These are phyloP conservation scores for Lasioglossum leucozonium DNA, from an alignment of 2,888 invertebrate genomes.

Conservation along the genomic window DNA sequence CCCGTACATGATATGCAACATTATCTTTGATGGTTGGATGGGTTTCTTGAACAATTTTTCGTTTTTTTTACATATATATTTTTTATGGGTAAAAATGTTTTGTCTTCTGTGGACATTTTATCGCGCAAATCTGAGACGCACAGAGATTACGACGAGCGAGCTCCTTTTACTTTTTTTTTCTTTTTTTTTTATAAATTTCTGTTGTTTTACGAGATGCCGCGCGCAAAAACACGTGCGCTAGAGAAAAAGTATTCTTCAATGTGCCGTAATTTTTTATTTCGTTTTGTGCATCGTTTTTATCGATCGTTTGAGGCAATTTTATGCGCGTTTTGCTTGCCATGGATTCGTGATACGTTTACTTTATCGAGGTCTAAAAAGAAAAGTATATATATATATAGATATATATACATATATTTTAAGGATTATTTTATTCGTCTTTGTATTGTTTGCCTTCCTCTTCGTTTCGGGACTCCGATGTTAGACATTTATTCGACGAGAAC, in stretches of 20 bases:
- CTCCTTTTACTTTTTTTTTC: conserved; percentile 10
- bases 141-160: background rate
- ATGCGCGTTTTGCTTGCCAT: conserved; percentile 50
- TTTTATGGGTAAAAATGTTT: conserved; percentile 27
- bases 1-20: conserved; percentile 58
- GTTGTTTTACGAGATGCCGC: background rate
- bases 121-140: conserved; percentile 16
- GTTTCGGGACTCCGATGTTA: conserved; percentile 26
- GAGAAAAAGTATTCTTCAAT: conserved; percentile 80
- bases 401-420: conserved; percentile 12
- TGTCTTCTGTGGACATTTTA: conserved; percentile 30
- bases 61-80: conserved; percentile 7
- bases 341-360: conserved; percentile 49
- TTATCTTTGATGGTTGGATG: conserved; percentile 55
- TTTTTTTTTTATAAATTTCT: background rate
- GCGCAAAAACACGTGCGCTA: background rate
- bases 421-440: conserved; percentile 25
- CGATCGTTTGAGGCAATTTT: conserved; percentile 39
- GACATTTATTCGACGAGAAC: conserved; percentile 39
- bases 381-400: background rate
- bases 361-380: conserved; percentile 21
- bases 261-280: conserved; percentile 80
- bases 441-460: conserved; percentile 10
- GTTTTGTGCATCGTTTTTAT: conserved; percentile 57
- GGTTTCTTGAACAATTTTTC: conserved; percentile 55